Percentiles rank a stretch among this genome's conserved stretches.
phyloP scores from a whole-genome alignment of 2,888 invertebrate genomes.

The Lepidochitona cinerea region DNA sequence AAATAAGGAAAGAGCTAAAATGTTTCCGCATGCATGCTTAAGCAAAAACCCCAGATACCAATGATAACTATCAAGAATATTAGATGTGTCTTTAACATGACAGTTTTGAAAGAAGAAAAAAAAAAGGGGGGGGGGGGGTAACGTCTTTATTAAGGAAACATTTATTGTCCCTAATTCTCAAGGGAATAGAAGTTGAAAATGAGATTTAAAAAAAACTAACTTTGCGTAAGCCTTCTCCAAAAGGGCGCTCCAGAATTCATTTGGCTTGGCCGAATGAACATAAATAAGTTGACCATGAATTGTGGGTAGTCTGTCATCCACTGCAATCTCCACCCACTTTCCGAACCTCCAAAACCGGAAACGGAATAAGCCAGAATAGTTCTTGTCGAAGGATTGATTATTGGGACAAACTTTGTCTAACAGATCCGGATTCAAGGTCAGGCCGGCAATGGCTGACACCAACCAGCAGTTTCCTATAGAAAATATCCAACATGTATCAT shows the following conservation, averaged over 20 bases:
- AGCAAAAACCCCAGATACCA: background rate
- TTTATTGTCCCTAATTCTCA: no score
- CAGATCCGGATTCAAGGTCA: slow-evolving; percentile 74
- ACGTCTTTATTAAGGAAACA: no score
- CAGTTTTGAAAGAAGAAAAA: no score
- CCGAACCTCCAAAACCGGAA: slow-evolving; percentile 91
- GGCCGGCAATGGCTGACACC: slow-evolving; percentile 75
- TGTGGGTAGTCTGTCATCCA: slow-evolving; percentile 74
- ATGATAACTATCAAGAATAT: background rate
- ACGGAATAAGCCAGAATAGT: slow-evolving; percentile 84
- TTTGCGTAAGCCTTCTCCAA: slow-evolving; percentile 89
- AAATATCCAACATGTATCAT: background rate
- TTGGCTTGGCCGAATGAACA: slow-evolving; percentile 74
- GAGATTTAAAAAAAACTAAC: no score
- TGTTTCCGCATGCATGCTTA: background rate
- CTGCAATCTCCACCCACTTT: slow-evolving; percentile 80
- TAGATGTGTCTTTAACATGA: background rate
- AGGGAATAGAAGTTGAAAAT: no score
- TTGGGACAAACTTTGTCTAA: slow-evolving; percentile 72
- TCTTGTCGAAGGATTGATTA: slow-evolving; percentile 24
- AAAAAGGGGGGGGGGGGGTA: no score
- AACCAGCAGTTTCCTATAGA: slow-evolving; percentile 76
- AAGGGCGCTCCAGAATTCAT: slow-evolving; percentile 83
- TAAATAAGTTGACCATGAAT: slow-evolving; percentile 78
- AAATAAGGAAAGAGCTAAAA: background rate